Evolutionary conservation across 37 sponge, comb jelly and placozoan genomes (phyloP), one percentile per base, ranked within the genome.

Genomic region (Cladorhizidae sp.): DNA sequence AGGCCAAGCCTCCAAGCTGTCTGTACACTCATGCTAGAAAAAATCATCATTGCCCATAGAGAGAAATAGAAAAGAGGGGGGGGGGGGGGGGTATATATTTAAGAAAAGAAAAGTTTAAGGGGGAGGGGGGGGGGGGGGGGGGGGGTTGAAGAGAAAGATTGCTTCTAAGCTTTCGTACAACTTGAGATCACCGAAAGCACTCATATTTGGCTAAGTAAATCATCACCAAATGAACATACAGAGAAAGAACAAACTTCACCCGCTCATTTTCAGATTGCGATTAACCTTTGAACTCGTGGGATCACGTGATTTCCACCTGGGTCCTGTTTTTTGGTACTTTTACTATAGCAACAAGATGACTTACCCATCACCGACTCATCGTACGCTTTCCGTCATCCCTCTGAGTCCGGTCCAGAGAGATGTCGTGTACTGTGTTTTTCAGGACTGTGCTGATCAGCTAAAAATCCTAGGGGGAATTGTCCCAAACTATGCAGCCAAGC

Each of bases 391-490:
- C 55, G 55, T 54, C 25, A 28, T n/a, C 31, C 68, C 68, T 36
- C 40, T 80, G 22, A 28, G 43, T 50, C 63, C 79, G 0, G 35
- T 72, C 2, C 64, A 85, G 64, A 71, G 83, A 61, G 92, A 87
- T 52, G 50, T 70, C 58, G 63, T 88, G 25, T 86, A 70, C 9
- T 84, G 86, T 2, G 89, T 93, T 21, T 70, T 96, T 57, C 86
- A 91, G 65, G 97, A 96, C 74, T 85, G 80, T 67, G 83, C 83
- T 6, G 91, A 96, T 69, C 93, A 96, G 82, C 63, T 93, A 41
- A 85, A 87, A 25, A 80, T 96, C 17, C 77, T 96, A 61, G 92
- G 92, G 0, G 92, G 88, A 7, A 89, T 97, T 14, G 26, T 88
- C 43, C 84, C 91, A 9, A 73, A 33, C 72, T 80, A 78, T 59